Conservation (phyloP, 2,888 invertebrate genomes). For the Ashinkailepas kermadecensis region DNA sequence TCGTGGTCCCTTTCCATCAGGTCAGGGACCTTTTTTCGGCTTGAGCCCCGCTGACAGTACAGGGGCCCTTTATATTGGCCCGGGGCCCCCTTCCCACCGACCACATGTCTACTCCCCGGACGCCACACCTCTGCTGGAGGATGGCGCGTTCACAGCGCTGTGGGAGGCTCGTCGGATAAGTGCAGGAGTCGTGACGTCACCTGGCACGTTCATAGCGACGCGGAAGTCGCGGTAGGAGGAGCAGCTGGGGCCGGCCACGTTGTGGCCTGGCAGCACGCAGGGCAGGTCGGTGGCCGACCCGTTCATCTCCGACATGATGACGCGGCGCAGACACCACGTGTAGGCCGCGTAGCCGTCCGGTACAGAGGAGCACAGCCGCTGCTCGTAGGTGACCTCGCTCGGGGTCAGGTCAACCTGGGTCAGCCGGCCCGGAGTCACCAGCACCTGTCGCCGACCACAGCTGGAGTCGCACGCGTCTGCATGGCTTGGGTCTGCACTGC, state of each 20-base stretch:
- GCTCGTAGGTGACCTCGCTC: not conserved
- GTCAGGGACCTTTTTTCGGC: no score
- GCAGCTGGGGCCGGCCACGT: not conserved
- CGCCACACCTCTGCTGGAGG: no score
- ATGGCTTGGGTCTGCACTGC: no score
- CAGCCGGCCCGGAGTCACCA: not conserved
- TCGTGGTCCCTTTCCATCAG: no score
- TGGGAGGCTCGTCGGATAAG: no score
- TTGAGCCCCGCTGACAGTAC: no score
- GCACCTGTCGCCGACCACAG: not conserved
- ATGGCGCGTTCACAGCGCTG: no score
- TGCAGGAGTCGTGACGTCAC: not conserved
- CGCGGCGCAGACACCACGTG: not conserved
- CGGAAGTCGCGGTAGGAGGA: not conserved
- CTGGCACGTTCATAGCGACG: not conserved
- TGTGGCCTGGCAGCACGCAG: not conserved
- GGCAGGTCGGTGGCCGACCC: not conserved
- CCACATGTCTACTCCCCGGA: no score
- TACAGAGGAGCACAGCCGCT: not conserved
- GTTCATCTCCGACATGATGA: not conserved
- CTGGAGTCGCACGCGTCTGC: not conserved
- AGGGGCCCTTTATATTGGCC: no score
- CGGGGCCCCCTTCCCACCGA: no score
- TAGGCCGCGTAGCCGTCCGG: not conserved
- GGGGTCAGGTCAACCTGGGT: not conserved